These are phyloP conservation scores for Coecobrya sp. DNA, from an alignment of 2,888 invertebrate species.

Conservation along the genomic window DNA sequence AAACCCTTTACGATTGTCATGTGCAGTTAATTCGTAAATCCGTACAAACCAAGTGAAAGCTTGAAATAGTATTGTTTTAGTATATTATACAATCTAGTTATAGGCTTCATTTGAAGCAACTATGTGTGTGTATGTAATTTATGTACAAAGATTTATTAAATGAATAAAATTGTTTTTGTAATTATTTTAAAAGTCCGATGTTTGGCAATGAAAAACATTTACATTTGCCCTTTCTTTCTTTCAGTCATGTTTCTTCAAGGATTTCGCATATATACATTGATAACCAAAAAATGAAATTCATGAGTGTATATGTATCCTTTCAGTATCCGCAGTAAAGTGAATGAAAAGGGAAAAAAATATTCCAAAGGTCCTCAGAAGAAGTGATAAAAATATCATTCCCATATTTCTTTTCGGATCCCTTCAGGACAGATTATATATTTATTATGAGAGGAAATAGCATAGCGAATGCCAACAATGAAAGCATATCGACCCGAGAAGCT, in stretches of 20 bases:
- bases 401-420: neutral
- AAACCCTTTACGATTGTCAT: slow-evolving; percentile 54
- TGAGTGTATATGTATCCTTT: neutral
- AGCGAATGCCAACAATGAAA: slow-evolving; percentile 29
- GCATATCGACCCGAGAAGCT: slow-evolving; percentile 46
- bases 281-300: neutral
- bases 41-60: neutral
- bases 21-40: slow-evolving; percentile 45
- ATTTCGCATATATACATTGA: neutral
- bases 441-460: neutral
- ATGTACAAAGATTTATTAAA: no score
- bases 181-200: no score
- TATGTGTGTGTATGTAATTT: no score
- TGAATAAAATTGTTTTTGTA: no score
- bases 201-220: no score
- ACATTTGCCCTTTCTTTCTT: no score
- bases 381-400: neutral
- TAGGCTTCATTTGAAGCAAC: no score
- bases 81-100: no score
- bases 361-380: neutral
- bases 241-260: neutral
- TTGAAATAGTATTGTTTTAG: neutral
- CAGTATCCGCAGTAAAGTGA: no score
- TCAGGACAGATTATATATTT: neutral
- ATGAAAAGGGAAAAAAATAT: neutral